phyloP scores from a whole-genome alignment of 2,113 vertebrate species.

The Indri indri region DNA sequence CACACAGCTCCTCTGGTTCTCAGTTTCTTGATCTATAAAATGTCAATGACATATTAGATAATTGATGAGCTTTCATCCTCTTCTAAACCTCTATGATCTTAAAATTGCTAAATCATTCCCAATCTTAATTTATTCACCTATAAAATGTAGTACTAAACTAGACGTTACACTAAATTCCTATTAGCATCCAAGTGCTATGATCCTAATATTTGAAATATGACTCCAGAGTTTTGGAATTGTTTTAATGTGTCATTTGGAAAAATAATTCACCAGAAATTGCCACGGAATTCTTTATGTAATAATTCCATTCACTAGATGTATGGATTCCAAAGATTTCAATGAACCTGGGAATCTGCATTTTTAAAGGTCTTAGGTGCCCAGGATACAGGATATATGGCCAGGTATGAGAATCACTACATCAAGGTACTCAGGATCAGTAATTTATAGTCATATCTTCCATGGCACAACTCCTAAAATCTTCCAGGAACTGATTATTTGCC shows the following conservation, averaged over 20 bases:
- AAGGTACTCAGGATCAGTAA: not conserved
- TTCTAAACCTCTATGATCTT: not conserved
- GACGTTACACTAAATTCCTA: not conserved
- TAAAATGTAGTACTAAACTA: not conserved
- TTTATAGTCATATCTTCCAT: not conserved
- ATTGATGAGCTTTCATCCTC: not conserved
- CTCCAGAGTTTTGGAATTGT: not conserved
- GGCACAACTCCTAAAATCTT: not conserved
- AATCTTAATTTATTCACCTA: not conserved
- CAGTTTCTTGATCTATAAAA: conserved; percentile 1
- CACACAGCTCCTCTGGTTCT: not conserved
- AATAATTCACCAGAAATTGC: not conserved
- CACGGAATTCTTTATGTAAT: not conserved
- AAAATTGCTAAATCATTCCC: not conserved
- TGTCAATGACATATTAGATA: not conserved
- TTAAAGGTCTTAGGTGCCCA: not conserved
- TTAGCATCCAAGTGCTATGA: not conserved
- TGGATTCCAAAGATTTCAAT: not conserved
- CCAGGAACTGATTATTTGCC: not conserved
- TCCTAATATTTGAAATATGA: conserved; percentile 42
- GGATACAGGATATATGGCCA: not conserved
- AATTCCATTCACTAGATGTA: not conserved
- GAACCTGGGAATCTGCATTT: not conserved
- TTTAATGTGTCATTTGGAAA: not conserved
- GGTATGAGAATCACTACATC: not conserved